These are phyloP conservation scores for Machimus rusticus DNA, from an alignment of 2,888 invertebrate species.

Conservation along the genomic window DNA sequence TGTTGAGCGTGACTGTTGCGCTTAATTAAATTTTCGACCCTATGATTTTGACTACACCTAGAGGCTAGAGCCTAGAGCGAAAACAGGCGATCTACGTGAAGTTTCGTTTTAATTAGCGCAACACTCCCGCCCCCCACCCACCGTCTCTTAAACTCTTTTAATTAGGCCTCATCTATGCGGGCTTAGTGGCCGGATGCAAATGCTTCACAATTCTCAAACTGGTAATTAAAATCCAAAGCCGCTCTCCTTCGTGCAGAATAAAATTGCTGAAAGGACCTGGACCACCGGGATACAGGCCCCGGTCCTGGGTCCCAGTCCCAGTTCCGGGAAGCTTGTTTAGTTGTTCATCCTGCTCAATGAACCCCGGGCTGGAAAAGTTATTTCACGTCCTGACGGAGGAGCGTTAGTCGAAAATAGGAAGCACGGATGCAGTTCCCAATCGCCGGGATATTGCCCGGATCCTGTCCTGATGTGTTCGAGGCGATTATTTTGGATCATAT, in stretches of 20 bases:
- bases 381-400: not conserved
- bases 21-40: not conserved
- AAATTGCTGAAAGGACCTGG: not conserved
- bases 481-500: conserved; percentile 19
- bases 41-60: not conserved
- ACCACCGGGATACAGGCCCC: not conserved
- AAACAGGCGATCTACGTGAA: not conserved
- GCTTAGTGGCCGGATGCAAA: not conserved
- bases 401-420: not conserved
- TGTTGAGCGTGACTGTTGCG: not conserved
- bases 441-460: not conserved
- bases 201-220: conserved; percentile 12
- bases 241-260: not conserved
- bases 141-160: conserved; percentile 10
- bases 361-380: not conserved
- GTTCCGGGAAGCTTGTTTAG: not conserved
- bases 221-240: conserved; percentile 28
- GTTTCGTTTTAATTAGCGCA: conserved; percentile 23
- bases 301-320: not conserved
- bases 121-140: not conserved
- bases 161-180: not conserved
- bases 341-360: not conserved
- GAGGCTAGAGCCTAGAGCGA: not conserved
- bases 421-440: not conserved
- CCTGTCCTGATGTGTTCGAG: conserved; percentile 13